A percentile compares a stretch with the other conserved stretches of the same genome.
Evolutionary conservation across 2,797 vertebrate species (phyloP).

Genomic region (Manis javanica): DNA sequence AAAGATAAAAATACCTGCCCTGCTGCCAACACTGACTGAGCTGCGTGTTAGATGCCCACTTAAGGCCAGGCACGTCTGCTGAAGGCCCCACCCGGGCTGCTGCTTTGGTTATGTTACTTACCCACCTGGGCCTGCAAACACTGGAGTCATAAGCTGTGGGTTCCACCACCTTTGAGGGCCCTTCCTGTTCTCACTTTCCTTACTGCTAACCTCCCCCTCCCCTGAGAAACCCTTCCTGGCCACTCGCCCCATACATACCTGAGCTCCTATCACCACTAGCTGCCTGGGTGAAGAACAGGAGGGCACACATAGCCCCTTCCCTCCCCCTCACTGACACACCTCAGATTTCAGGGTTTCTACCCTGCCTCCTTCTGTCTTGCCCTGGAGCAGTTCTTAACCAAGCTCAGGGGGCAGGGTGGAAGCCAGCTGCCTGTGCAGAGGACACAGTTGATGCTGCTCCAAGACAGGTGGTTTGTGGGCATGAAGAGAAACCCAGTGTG

Average conservation of each 20-base stretch:
- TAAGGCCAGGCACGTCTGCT: fast-evolving
- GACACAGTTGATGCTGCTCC: background rate
- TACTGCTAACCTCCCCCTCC: too few relatives aligned
- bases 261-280: background rate
- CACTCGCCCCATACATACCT: background rate
- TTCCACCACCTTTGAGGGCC: background rate
- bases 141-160: background rate
- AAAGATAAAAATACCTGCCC: background rate
- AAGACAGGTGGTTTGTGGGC: background rate
- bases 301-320: background rate
- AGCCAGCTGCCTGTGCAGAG: background rate
- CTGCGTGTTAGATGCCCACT: background rate
- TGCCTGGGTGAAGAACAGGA: background rate
- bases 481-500: background rate
- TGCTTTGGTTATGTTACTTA: background rate
- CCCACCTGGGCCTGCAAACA: background rate
- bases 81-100: background rate
- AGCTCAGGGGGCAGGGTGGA: background rate
- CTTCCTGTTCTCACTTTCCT: background rate
- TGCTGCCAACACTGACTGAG: too few relatives aligned
- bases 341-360: background rate
- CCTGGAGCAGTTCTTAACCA: background rate
- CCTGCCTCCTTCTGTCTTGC: background rate
- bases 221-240: background rate
- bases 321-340: background rate